phyloP scores from a whole-genome alignment of 2,113 vertebrate genomes.

The Helogale parvula region DNA sequence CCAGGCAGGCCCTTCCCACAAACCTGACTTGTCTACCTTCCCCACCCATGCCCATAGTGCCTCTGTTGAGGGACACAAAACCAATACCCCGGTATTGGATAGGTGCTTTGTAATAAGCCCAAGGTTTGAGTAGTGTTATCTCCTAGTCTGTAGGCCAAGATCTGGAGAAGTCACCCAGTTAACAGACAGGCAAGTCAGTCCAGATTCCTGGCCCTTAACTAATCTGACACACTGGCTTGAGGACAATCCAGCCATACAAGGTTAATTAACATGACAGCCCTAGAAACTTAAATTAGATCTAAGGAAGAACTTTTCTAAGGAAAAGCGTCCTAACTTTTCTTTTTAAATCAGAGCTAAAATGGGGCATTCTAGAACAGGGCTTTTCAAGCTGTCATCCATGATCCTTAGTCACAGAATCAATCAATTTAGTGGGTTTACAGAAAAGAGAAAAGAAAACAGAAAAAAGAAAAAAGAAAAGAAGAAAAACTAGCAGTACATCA shows the following conservation, averaged over 20 bases:
- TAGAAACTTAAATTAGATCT: not conserved
- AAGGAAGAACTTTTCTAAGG: not conserved
- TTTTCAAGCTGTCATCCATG: not conserved
- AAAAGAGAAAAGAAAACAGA: not conserved
- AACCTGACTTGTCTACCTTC: not conserved
- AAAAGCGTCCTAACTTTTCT: not conserved
- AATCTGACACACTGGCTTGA: not conserved
- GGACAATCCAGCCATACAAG: not conserved
- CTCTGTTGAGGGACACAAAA: not conserved
- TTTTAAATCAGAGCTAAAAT: not conserved
- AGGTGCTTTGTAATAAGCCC: not conserved
- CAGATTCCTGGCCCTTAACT: not conserved
- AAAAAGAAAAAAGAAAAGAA: not conserved
- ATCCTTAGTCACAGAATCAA: not conserved
- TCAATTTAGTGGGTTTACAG: not conserved
- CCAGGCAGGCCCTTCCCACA: not conserved
- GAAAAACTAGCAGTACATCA: not conserved
- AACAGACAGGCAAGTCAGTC: not conserved
- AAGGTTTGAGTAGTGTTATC: not conserved
- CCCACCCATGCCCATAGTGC: not conserved
- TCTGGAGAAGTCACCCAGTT: not conserved
- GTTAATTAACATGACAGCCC: not conserved
- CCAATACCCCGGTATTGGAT: not conserved
- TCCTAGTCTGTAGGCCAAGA: not conserved
- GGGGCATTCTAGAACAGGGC: not conserved